Conservation (phyloP, 2,888 invertebrate genomes). For the Podabrus alpinus region DNA sequence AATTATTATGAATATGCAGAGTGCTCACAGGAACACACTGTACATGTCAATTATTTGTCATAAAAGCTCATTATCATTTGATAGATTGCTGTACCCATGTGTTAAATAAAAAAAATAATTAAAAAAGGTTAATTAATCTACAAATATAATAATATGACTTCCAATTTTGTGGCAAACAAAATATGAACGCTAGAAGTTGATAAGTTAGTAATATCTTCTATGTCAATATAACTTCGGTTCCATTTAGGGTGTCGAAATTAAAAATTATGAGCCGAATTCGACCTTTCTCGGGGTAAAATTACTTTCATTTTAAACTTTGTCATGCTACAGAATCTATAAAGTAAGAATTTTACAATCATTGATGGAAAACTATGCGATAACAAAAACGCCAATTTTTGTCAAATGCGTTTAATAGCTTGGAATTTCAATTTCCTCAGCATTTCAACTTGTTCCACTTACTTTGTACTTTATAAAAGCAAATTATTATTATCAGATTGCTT, state of each 20-base stretch:
- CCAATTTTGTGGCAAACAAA: background rate
- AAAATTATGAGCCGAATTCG: background rate
- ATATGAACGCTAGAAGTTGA: background rate
- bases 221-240: background rate
- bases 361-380: background rate
- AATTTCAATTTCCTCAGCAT: conserved; percentile 1
- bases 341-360: background rate
- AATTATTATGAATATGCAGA: too few species aligned
- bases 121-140: too few species aligned
- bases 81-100: too few species aligned
- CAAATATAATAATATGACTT: too few species aligned
- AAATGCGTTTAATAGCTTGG: background rate
- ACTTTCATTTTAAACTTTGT: background rate
- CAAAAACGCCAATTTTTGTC: background rate
- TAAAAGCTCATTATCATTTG: too few species aligned
- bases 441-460: background rate
- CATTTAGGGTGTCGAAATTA: background rate
- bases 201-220: background rate
- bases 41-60: too few species aligned
- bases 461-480: background rate
- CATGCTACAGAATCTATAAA: background rate
- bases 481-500: conserved; percentile 5
- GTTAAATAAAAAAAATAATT: too few species aligned
- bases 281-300: background rate
- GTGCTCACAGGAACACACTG: too few species aligned